Base-by-base conservation (phyloP, 92 coral and sea anemone species). In the Epizoanthus illoricatus region DNA sequence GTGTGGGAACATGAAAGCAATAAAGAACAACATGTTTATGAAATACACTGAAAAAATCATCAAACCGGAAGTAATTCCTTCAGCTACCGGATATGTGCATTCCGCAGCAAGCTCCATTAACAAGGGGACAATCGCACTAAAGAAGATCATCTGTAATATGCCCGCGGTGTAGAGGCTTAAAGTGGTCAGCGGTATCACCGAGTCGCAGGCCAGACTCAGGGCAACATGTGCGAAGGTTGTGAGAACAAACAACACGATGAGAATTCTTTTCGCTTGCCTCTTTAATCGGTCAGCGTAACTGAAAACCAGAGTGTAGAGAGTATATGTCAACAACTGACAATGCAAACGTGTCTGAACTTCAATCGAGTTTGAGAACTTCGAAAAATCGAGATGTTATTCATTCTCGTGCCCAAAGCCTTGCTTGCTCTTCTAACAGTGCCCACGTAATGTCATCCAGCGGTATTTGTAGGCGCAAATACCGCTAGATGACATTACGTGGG, bases 61-160 rank as follows among this genome's bases (percentile, higher is more conserved):
- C 11, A 90, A 93, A 17, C 99, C 99, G 10, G 98, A 91, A 43
- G 98, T 96, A 23, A 96, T 93, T 18, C 99, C 99, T 74, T 96
- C 99, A 4, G 99, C 99, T 0, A 96, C 99, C 5, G 99, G 99
- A 75, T 86, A 96, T 5, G 99, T 45, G 82, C 97, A 91, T 85
- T 96, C 99, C 0, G 90, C 99, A 10, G 98, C 99, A 39, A 93
- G 88, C 65, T 96, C 98, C 92, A 91, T 89, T 24, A 91, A 62
- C 54, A 96, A 76, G 2, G 98, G 99, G 2, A 93, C 92, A 6
- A 92, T 88, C 4, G 97, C 99, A 42, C 92, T 81, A 21, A 85
- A 87, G 65, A 96, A 89, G 60, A 96, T 92, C 78, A 88, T 87
- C 24, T 90, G 91, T 0, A 88, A 74, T 36, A 90, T 86, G 6